These are phyloP conservation scores for Shinisaurus crocodilurus DNA, from an alignment of 2,113 vertebrate species.

Conservation along the genomic window DNA sequence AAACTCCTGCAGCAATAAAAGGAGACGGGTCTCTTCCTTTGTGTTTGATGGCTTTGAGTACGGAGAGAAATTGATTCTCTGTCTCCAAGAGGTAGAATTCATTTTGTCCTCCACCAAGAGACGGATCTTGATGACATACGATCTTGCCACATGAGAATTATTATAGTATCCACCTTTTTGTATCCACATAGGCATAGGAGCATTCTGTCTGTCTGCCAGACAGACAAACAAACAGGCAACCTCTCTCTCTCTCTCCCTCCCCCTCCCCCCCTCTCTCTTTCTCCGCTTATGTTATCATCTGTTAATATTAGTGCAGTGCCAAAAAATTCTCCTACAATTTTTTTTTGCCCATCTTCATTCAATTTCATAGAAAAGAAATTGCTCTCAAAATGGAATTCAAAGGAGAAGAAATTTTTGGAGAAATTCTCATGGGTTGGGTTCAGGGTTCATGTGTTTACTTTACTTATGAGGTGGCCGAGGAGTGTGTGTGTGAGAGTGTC, in stretches of 20 bases:
- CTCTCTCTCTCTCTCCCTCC: not conserved
- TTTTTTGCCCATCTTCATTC: no score
- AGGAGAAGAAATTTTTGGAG: no score
- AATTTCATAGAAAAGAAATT: no score
- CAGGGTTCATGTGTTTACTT: no score
- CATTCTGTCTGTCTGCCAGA: not conserved
- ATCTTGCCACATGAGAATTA: accelerated
- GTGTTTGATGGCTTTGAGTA: conserved; percentile 44
- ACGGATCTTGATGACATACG: not conserved
- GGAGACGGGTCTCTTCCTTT: conserved; percentile 61
- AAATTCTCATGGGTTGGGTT: no score
- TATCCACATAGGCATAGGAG: accelerated
- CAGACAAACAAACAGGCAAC: not conserved
- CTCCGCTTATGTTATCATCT: no score
- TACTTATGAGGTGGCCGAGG: no score
- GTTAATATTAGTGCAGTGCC: no score
- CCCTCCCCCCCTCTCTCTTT: no score
- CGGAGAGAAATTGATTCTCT: conserved; percentile 46
- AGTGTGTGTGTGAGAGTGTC: no score
- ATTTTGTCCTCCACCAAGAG: accelerated
- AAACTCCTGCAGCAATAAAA: conserved; percentile 27
- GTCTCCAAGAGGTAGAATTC: not conserved
- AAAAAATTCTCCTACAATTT: no score
- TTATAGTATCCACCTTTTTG: accelerated
- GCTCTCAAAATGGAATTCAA: no score